Conservation (phyloP, 1,140 invertebrate species). For the Drosophila melanica region DNA sequence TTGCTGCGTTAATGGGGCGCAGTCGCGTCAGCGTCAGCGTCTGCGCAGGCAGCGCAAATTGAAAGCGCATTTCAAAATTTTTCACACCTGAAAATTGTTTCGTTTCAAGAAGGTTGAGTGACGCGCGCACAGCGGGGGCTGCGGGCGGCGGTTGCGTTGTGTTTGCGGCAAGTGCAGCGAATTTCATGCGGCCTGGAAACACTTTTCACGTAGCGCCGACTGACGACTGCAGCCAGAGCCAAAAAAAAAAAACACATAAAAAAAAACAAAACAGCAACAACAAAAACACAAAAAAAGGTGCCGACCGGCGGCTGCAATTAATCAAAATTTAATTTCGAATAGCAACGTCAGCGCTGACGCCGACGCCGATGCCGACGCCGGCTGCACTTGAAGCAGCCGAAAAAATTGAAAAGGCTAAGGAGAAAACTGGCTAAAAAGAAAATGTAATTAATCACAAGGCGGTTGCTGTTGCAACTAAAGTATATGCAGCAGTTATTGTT, state of each 20-base stretch:
- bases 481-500: constrained; percentile 1
- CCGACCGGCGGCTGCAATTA: constrained; percentile 74
- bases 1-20: constrained; percentile 77
- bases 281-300: constrained; percentile 52
- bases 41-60: constrained; percentile 71
- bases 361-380: constrained; percentile 1
- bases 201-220: constrained; percentile 76
- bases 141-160: background rate
- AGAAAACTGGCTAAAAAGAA: constrained; percentile 67
- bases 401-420: constrained; percentile 73
- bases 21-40: constrained; percentile 18
- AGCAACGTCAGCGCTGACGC: constrained; percentile 59
- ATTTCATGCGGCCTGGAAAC: constrained; percentile 65
- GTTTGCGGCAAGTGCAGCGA: constrained; percentile 66
- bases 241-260: constrained; percentile 24
- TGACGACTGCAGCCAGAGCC: constrained; percentile 20
- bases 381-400: constrained; percentile 50
- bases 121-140: constrained; percentile 41
- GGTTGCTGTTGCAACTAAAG: constrained; percentile 36
- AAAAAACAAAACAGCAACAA: constrained; percentile 8
- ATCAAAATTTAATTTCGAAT: constrained; percentile 80
- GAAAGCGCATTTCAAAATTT: constrained; percentile 81
- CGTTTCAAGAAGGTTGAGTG: constrained; percentile 58
- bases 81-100: constrained; percentile 82
- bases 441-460: constrained; percentile 79